Evolutionary conservation across 2,797 vertebrate genomes (phyloP).

Genomic region (Rallus crepitans): DNA sequence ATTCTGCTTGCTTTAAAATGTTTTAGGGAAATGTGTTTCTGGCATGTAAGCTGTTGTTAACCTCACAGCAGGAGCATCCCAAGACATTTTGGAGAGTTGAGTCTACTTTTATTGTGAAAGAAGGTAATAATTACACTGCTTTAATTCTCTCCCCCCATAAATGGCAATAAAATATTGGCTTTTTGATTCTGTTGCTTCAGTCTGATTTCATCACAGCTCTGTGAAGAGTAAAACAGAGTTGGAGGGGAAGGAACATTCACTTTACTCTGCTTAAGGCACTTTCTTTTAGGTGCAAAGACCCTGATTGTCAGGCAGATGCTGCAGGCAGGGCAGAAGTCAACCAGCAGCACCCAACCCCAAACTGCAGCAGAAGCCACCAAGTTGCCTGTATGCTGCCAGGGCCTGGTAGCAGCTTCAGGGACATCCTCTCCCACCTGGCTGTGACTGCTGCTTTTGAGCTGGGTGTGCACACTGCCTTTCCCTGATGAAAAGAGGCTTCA

Average conservation of each 20-base stretch:
- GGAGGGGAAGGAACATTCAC: neutral
- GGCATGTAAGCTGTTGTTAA: neutral
- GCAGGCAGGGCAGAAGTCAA: neutral
- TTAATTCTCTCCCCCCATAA: neutral
- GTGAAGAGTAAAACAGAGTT: neutral
- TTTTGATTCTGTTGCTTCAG: neutral
- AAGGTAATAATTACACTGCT: neutral
- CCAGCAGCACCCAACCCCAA: rapidly evolving
- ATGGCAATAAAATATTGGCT: neutral
- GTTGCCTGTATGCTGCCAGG: neutral
- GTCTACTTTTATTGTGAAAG: neutral
- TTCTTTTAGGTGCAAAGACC: neutral
- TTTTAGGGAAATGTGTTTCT: neutral
- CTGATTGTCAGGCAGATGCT: rapidly evolving
- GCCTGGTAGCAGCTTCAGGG: rapidly evolving
- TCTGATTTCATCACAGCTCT: neutral
- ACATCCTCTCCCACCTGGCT: rapidly evolving
- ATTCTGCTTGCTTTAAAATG: neutral
- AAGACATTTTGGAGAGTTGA: neutral
- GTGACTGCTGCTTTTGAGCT: neutral
- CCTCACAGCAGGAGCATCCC: neutral
- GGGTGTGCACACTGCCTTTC: neutral
- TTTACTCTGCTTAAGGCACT: rapidly evolving
- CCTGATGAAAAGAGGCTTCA: neutral
- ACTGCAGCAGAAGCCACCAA: rapidly evolving